A percentile compares a stretch with the other conserved stretches of the same genome.
Evolutionary conservation across 2,888 invertebrate species (phyloP).

Genomic region (Nymphalis urticae): DNA sequence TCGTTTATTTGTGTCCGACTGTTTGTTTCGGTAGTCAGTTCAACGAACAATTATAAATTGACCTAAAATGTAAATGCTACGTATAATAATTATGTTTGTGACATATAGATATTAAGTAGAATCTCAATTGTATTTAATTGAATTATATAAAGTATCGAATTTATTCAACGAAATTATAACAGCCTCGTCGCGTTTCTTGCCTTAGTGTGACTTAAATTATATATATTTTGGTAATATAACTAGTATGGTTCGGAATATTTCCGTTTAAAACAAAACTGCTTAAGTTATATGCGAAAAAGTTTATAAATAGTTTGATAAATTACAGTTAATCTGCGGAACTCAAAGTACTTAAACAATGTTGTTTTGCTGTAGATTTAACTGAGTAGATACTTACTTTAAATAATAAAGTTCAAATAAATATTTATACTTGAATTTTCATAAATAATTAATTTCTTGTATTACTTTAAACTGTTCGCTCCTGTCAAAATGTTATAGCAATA

Average conservation of each 20-base stretch:
- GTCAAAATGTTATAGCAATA: slow-evolving; percentile 1
- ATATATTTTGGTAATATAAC: slow-evolving; percentile 7
- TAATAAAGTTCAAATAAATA: neutral
- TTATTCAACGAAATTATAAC: slow-evolving; percentile 32
- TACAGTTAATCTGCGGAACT: neutral
- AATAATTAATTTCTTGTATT: too few species aligned
- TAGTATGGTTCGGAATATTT: neutral
- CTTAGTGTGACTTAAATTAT: slow-evolving; percentile 17
- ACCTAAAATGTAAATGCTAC: slow-evolving; percentile 7
- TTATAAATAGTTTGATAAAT: neutral
- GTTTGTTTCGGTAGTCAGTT: neutral
- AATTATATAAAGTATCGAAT: slow-evolving; percentile 30
- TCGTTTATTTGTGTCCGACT: neutral
- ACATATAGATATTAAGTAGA: slow-evolving; percentile 30
- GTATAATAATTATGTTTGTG: slow-evolving; percentile 18
- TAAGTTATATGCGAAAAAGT: neutral
- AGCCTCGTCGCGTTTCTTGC: slow-evolving; percentile 22
- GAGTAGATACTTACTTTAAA: neutral
- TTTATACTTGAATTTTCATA: too few species aligned
- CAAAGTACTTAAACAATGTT: neutral
- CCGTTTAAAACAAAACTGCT: neutral
- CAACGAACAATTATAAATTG: slow-evolving; percentile 1
- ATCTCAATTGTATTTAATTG: slow-evolving; percentile 17
- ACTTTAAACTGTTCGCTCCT: neutral
- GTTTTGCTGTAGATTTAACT: neutral